Percentiles rank a stretch among this genome's conserved stretches.
Conservation (phyloP, 2,888 invertebrate genomes). For the Labia minor region DNA sequence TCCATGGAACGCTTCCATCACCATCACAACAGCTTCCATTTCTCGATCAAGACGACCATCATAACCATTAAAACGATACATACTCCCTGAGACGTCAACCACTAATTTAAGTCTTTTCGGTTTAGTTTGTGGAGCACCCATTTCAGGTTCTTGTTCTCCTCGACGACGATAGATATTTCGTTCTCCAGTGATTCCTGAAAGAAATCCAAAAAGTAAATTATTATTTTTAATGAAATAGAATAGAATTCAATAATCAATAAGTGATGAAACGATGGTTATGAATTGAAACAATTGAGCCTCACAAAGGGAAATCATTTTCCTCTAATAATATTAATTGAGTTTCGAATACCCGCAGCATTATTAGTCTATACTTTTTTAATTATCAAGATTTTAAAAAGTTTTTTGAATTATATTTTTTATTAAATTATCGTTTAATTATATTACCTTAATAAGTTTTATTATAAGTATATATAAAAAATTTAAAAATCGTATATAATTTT, state of each 20-base stretch:
- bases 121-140: constrained; percentile 73
- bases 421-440: too few relatives aligned
- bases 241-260: too few relatives aligned
- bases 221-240: background rate
- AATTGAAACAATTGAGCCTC: too few relatives aligned
- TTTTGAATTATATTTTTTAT: too few relatives aligned
- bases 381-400: too few relatives aligned
- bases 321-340: background rate
- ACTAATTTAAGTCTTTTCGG: constrained; percentile 80
- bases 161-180: constrained; percentile 78
- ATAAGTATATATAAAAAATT: too few relatives aligned
- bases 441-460: too few relatives aligned
- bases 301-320: too few relatives aligned
- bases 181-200: constrained; percentile 72
- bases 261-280: too few relatives aligned
- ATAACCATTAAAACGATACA: constrained; percentile 94
- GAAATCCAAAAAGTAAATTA: constrained; percentile 8
- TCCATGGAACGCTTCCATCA: constrained; percentile 84
- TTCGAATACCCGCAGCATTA: too few relatives aligned
- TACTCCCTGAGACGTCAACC: constrained; percentile 90
- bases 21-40: constrained; percentile 76
- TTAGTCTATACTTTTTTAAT: too few relatives aligned
- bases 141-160: constrained; percentile 75
- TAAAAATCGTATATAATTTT: too few relatives aligned
- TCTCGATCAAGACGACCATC: constrained; percentile 86